Evolutionary conservation across 2,888 invertebrate species (phyloP).

Genomic region (Plagodis pulveraria): DNA sequence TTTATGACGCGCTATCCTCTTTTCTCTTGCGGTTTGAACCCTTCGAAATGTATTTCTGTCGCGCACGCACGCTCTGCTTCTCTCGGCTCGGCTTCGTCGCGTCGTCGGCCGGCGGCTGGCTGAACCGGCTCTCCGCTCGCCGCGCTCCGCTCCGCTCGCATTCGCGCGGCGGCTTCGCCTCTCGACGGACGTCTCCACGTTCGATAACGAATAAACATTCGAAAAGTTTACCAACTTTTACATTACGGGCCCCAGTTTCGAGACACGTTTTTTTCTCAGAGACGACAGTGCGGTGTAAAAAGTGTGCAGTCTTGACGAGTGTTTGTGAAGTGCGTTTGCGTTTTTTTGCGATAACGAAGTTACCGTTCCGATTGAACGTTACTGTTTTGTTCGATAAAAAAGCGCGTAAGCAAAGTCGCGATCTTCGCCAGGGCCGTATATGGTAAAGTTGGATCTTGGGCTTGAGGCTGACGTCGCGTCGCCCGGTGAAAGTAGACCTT

Average conservation of each 20-base stretch:
- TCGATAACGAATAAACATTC: constrained; percentile 58
- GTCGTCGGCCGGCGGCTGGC: constrained; percentile 3
- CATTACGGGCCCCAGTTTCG: constrained; percentile 58
- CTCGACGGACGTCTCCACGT: constrained; percentile 55
- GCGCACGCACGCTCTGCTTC: constrained; percentile 62
- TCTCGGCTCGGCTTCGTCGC: constrained; percentile 49
- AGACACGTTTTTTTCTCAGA: constrained; percentile 55
- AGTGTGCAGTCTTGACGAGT: constrained; percentile 60
- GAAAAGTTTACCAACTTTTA: constrained; percentile 80
- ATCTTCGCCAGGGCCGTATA: constrained; percentile 76
- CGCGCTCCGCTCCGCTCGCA: constrained; percentile 32
- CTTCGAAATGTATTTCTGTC: constrained; percentile 44
- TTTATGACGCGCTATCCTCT: constrained; percentile 48
- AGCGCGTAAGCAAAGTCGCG: constrained; percentile 71
- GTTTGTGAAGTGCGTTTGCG: constrained; percentile 70
- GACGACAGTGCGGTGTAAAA: constrained; percentile 67
- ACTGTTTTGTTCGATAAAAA: constrained; percentile 79
- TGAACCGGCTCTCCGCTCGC: background rate
- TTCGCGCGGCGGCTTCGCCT: constrained; percentile 69
- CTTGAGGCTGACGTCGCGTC: constrained; percentile 47
- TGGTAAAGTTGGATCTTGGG: constrained; percentile 72
- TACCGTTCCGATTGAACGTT: constrained; percentile 81
- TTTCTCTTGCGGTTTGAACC: constrained; percentile 32
- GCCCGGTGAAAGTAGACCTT: constrained; percentile 82
- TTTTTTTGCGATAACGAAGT: constrained; percentile 66